phyloP scores from a whole-genome alignment of 1,140 invertebrate genomes.

The Pseudomyrmex dendroicus region DNA sequence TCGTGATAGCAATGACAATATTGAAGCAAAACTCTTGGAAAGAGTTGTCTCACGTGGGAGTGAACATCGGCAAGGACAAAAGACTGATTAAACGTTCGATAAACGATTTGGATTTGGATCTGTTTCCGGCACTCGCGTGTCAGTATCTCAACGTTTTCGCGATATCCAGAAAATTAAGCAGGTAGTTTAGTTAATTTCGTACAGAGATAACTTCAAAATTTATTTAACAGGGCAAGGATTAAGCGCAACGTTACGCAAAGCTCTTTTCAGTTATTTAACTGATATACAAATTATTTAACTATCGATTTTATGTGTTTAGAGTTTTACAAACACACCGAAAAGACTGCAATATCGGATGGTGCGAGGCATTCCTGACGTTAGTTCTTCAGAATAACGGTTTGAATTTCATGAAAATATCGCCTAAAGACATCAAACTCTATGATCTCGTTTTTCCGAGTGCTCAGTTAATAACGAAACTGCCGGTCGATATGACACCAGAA shows the following conservation, averaged over 20 bases:
- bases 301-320: not conserved
- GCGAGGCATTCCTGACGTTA: slow-evolving; percentile 62
- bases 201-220: too few species aligned
- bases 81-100: slow-evolving; percentile 61
- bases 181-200: not conserved
- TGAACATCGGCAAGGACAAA: slow-evolving; percentile 60
- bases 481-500: slow-evolving; percentile 58
- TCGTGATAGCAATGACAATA: slow-evolving; percentile 67
- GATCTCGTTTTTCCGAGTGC: slow-evolving; percentile 59
- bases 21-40: slow-evolving; percentile 23
- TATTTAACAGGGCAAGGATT: too few species aligned
- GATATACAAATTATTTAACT: too few species aligned
- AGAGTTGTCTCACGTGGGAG: slow-evolving; percentile 43
- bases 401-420: slow-evolving; percentile 24
- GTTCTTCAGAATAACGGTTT: slow-evolving; percentile 38
- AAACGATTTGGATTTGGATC: slow-evolving; percentile 76
- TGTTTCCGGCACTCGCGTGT: slow-evolving; percentile 84
- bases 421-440: not conserved
- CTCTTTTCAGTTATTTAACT: too few species aligned
- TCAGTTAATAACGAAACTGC: slow-evolving; percentile 40
- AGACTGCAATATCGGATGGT: slow-evolving; percentile 67
- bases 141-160: slow-evolving; percentile 86
- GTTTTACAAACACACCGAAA: slow-evolving; percentile 1
- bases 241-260: too few species aligned
- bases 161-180: slow-evolving; percentile 85